Evolutionary conservation across 2,797 vertebrate genomes (phyloP).

Genomic region (Vultur gryphus): DNA sequence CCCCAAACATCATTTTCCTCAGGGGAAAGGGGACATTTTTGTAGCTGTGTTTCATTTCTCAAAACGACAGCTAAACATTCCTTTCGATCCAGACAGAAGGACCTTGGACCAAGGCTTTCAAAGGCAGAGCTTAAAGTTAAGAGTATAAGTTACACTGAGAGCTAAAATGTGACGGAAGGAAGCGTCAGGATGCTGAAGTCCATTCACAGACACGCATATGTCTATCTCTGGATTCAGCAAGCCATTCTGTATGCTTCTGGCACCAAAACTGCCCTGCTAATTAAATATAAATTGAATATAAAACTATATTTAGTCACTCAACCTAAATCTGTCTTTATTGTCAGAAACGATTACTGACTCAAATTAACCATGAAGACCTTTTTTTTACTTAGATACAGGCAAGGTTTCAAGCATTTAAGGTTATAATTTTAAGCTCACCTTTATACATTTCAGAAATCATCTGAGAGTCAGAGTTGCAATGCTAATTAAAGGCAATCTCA

Average conservation of each 20-base stretch:
- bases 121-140: background rate
- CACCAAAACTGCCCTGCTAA: background rate
- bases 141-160: background rate
- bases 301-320: background rate
- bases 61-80: background rate
- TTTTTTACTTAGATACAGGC: background rate
- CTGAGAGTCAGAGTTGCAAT: background rate
- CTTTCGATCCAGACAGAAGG: background rate
- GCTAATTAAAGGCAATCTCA: background rate
- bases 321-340: background rate
- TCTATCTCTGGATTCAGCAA: background rate
- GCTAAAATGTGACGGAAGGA: background rate
- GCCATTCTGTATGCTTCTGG: background rate
- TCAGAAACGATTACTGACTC: background rate
- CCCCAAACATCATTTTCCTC: background rate
- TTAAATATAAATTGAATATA: background rate
- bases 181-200: background rate
- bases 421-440: background rate
- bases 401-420: background rate
- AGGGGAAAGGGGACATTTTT: background rate
- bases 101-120: background rate
- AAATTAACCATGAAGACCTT: background rate
- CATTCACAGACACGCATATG: background rate
- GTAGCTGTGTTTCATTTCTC: background rate
- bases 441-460: background rate